Evolutionary conservation across 2,888 invertebrate species (phyloP).

Genomic region (Dryocosmus kuriphilus): DNA sequence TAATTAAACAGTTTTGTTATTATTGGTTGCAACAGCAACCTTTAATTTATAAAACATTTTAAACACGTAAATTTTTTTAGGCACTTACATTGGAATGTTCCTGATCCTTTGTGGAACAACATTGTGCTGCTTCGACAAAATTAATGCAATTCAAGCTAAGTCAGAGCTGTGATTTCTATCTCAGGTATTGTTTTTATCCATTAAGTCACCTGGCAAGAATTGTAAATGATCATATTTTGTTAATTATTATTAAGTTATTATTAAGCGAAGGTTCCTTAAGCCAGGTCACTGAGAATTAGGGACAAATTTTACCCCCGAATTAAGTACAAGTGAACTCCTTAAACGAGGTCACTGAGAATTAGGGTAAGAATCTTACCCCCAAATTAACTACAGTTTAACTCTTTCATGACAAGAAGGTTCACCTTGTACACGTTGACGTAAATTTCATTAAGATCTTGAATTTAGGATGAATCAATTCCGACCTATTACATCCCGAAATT

Average conservation of each 20-base stretch:
- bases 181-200: not conserved
- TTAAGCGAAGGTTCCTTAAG: not conserved
- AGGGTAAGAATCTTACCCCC: too few species aligned
- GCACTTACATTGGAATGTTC: constrained; percentile 81
- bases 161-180: not conserved
- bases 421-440: too few species aligned
- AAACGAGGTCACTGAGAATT: not conserved
- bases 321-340: too few species aligned
- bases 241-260: not conserved
- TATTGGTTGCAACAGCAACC: too few species aligned
- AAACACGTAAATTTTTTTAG: constrained; percentile 76
- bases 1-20: too few species aligned
- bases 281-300: not conserved
- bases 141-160: constrained; percentile 42
- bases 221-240: not conserved
- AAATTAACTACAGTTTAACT: too few species aligned
- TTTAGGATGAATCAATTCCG: too few species aligned
- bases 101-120: constrained; percentile 82
- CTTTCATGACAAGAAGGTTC: too few species aligned
- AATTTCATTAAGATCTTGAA: too few species aligned
- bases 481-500: too few species aligned
- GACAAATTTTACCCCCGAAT: too few species aligned
- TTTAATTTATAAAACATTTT: too few species aligned
- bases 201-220: not conserved
- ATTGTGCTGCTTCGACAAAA: constrained; percentile 82